Evolutionary conservation across 2,113 vertebrate genomes (phyloP).

Genomic region (Melospiza melodia): DNA sequence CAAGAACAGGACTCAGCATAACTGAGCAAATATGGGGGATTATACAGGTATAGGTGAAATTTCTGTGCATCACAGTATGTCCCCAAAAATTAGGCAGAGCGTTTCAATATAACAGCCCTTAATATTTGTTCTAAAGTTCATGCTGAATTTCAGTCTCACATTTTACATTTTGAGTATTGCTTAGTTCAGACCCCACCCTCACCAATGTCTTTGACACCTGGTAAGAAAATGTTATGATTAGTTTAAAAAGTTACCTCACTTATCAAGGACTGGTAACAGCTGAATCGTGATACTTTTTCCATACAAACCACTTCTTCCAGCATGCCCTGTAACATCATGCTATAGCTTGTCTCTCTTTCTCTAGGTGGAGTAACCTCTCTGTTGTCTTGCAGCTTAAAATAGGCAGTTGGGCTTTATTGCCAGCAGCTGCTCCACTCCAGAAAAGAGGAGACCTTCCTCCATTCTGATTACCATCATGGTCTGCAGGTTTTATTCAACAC

Average conservation of each 20-base stretch:
- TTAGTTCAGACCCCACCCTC: background rate
- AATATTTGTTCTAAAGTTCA: background rate
- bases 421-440: conserved; percentile 16
- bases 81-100: background rate
- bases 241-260: background rate
- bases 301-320: background rate
- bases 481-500: conserved; percentile 3
- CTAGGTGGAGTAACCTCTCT: background rate
- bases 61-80: background rate
- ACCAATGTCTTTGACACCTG: background rate
- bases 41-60: background rate
- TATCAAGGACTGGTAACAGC: background rate
- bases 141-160: background rate
- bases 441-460: background rate
- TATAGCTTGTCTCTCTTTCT: background rate
- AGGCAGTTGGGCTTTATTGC: conserved; percentile 10
- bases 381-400: background rate
- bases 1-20: background rate
- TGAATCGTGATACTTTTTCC: background rate
- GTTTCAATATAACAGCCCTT: background rate
- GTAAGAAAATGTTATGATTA: background rate
- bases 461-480: conserved; percentile 9
- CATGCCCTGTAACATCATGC: background rate
- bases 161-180: background rate
- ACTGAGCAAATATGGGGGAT: background rate